Base-by-base conservation (phyloP, 2,113 vertebrate species). In the Corythoichthys intestinalis region DNA sequence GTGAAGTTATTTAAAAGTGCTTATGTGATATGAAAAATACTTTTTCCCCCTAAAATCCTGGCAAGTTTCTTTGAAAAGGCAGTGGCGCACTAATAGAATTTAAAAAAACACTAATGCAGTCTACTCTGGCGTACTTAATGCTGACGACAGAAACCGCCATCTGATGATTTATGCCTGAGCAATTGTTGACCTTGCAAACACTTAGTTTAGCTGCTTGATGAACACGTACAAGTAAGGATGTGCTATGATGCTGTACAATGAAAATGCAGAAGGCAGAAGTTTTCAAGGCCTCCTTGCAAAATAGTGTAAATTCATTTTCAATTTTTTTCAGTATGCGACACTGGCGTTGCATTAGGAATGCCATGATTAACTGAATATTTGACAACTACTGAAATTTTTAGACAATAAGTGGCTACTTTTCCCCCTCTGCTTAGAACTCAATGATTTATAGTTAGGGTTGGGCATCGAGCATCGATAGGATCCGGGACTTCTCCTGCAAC, bases 31-130 rank as follows among this genome's bases (percentile, higher is more conserved):
- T 59, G 10, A 4, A 17, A 1, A 38, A 41, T 39, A 34, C 14
- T 39, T 48, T 50, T 13, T 28, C n/a, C 0, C 4, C n/a, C 35
- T 38, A 17, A 72, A 72, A 76, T 65, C 46, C 47, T 59, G 64
- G 35, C 67, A 17, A 34, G 14, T 11, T 37, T 39, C 48, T 62
- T 34, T 56, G 47, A 44, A 62, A 74, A 71, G 34, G 52, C 65
- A 76, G 65, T 20, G 41, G 47, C 44, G 70, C 9, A 53, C 44
- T 15, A 73, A 77, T 70, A 65, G 58, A 67, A 59, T 70, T n/a
- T 28, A 28, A 64, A 53, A 72, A 71, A 69, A 71, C 73, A 73
- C 74, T 81, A 77, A 84, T 80, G 73, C 74, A 75, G 72, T 66
- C 78, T 68, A 38, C 68, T 63, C 15, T 39, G 72, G 65, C 46